A percentile compares a stretch with the other conserved stretches of the same genome.
Evolutionary conservation across 2,113 vertebrate genomes (phyloP).

Genomic region (Psilopogon haemacephalus): DNA sequence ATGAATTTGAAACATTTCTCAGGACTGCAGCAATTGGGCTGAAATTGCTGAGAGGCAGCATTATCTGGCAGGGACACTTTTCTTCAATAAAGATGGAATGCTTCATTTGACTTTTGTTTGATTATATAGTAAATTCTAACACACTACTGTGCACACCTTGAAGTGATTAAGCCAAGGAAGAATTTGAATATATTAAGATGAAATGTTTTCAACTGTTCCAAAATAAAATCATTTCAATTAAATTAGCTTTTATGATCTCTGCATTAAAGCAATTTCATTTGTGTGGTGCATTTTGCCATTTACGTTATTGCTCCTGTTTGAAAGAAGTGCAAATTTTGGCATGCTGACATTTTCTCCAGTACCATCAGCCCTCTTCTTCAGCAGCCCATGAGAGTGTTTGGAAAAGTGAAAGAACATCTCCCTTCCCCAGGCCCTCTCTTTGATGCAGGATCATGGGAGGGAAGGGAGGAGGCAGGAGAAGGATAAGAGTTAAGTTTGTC

Average conservation of each 20-base stretch:
- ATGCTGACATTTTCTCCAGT: not conserved
- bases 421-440: not conserved
- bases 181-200: not conserved
- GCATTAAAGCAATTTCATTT: not conserved
- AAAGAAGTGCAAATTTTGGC: not conserved
- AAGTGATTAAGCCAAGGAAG: not conserved
- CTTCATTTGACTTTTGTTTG: slow-evolving; percentile 10
- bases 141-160: not conserved
- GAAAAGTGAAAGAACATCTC: not conserved
- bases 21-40: not conserved
- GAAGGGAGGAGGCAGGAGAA: not conserved
- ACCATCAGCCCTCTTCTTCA: not conserved
- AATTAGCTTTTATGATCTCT: not conserved
- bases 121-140: not conserved
- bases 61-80: slow-evolving; percentile 10
- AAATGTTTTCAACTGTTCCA: not conserved
- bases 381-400: not conserved
- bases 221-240: slow-evolving; percentile 3
- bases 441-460: not conserved
- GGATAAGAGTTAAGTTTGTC: slow-evolving; percentile 16
- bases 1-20: slow-evolving; percentile 6
- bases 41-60: not conserved
- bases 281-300: not conserved
- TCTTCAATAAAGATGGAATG: not conserved
- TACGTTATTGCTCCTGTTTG: not conserved